Conservation (phyloP, 2,888 invertebrate species). For the Patella caerulea region DNA sequence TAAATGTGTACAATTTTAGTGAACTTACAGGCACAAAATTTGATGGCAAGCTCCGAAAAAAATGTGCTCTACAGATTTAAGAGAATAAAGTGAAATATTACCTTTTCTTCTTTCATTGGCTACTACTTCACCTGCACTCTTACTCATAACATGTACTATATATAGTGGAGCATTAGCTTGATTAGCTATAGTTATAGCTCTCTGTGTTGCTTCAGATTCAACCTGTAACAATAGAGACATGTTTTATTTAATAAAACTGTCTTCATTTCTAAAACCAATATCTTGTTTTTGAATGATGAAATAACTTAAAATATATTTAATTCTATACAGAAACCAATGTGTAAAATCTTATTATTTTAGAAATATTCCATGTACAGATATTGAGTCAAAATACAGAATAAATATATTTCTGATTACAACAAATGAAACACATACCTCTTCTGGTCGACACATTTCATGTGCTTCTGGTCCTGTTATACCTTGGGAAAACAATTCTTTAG, state of each 20-base stretch:
- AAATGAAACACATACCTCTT: conserved; percentile 78
- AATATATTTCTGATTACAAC: neutral
- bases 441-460: conserved; percentile 92
- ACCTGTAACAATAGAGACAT: conserved; percentile 44
- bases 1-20: too few species aligned
- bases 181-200: conserved; percentile 86
- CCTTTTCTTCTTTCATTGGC: conserved; percentile 76
- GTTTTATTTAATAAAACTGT: neutral
- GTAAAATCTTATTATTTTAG: too few species aligned
- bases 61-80: too few species aligned
- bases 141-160: conserved; percentile 97
- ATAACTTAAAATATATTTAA: too few species aligned
- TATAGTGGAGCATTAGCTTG: conserved; percentile 93
- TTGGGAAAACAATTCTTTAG: conserved; percentile 84
- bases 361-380: too few species aligned
- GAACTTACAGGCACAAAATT: too few species aligned
- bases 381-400: neutral
- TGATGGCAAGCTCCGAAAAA: too few species aligned
- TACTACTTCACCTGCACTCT: conserved; percentile 87
- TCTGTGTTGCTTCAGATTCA: conserved; percentile 87
- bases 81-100: conserved; percentile 24
- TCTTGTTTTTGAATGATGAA: too few species aligned
- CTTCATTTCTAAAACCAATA: too few species aligned
- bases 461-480: conserved; percentile 97
- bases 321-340: too few species aligned